Percentiles rank a stretch among this genome's conserved stretches.
phyloP scores from a whole-genome alignment of 1,140 invertebrate species.

The Augochlora pura region DNA sequence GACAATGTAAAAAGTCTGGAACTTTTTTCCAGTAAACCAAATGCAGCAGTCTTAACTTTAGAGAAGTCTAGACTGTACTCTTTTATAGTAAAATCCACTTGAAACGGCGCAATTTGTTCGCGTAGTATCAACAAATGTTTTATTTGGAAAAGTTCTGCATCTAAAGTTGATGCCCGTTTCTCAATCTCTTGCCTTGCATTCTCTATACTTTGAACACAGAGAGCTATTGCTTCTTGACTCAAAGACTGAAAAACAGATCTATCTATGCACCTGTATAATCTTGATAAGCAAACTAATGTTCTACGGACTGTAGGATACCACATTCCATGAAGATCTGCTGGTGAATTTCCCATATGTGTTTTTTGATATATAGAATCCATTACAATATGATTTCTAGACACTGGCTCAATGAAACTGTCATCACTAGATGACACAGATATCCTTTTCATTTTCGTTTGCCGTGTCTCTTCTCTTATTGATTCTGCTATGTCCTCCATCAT shows the following conservation, averaged over 20 bases:
- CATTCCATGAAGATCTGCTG: slow-evolving; percentile 99
- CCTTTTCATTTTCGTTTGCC: slow-evolving; percentile 72
- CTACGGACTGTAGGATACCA: slow-evolving; percentile 99
- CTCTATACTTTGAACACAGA: slow-evolving; percentile 95
- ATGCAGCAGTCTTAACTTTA: slow-evolving; percentile 92
- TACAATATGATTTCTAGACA: slow-evolving; percentile 71
- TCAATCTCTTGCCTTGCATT: slow-evolving; percentile 88
- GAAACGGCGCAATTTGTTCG: slow-evolving; percentile 99
- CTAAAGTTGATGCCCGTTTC: slow-evolving; percentile 86
- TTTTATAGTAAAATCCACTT: slow-evolving; percentile 96
- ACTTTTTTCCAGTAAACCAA: slow-evolving; percentile 91
- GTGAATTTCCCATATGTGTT: slow-evolving; percentile 83
- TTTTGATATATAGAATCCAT: slow-evolving; percentile 74
- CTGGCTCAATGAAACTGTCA: slow-evolving; percentile 58
- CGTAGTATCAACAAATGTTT: slow-evolving; percentile 98
- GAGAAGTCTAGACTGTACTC: slow-evolving; percentile 96
- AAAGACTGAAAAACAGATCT: slow-evolving; percentile 96
- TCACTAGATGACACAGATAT: slow-evolving; percentile 73
- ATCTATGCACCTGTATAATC: slow-evolving; percentile 97
- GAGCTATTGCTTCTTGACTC: slow-evolving; percentile 95
- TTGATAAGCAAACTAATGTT: slow-evolving; percentile 96
- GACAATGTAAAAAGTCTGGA: slow-evolving; percentile 92
- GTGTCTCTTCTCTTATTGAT: slow-evolving; percentile 73
- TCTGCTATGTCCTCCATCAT: slow-evolving; percentile 92
- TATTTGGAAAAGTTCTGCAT: slow-evolving; percentile 97